A percentile compares a stretch with the other conserved stretches of the same genome.
Evolutionary conservation across 2,888 invertebrate genomes (phyloP).

Genomic region (Torymus auratus): DNA sequence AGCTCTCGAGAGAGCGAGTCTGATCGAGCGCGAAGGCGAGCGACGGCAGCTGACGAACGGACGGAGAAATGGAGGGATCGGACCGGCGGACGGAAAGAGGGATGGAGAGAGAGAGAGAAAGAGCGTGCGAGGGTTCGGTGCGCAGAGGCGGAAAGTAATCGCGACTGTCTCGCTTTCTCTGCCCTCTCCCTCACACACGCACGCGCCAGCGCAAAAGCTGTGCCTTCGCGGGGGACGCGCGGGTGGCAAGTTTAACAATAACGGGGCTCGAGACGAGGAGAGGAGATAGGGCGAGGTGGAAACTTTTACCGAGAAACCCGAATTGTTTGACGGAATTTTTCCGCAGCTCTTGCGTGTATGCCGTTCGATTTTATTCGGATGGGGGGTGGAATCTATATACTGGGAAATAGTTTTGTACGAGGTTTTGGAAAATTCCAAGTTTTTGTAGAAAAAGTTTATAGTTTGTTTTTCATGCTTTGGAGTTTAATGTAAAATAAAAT

Average conservation of each 20-base stretch:
- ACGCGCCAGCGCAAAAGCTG: constrained; percentile 12
- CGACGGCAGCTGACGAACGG: constrained; percentile 71
- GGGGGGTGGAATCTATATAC: too few relatives aligned
- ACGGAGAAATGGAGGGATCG: constrained; percentile 63
- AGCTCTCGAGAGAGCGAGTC: constrained; percentile 35
- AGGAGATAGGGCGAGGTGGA: background rate
- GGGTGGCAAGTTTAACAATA: constrained; percentile 39
- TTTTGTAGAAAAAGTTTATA: too few relatives aligned
- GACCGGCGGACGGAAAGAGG: constrained; percentile 61
- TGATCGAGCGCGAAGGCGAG: constrained; percentile 60
- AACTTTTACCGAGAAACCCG: constrained; percentile 25
- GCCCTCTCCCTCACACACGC: background rate
- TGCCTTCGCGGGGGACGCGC: constrained; percentile 40
- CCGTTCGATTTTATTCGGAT: too few relatives aligned
- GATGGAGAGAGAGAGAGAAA: constrained; percentile 62
- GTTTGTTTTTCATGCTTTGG: too few relatives aligned
- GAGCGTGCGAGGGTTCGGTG: constrained; percentile 77
- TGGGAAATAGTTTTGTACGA: too few relatives aligned
- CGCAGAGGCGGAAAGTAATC: constrained; percentile 81
- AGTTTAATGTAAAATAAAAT: too few relatives aligned
- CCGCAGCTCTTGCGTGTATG: background rate
- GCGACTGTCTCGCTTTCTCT: constrained; percentile 64
- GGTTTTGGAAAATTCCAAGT: too few relatives aligned
- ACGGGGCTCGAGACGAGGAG: constrained; percentile 17
- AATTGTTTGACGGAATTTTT: constrained; percentile 15